phyloP scores from a whole-genome alignment of 2,888 invertebrate genomes.

The Azorinus chamasolen region DNA sequence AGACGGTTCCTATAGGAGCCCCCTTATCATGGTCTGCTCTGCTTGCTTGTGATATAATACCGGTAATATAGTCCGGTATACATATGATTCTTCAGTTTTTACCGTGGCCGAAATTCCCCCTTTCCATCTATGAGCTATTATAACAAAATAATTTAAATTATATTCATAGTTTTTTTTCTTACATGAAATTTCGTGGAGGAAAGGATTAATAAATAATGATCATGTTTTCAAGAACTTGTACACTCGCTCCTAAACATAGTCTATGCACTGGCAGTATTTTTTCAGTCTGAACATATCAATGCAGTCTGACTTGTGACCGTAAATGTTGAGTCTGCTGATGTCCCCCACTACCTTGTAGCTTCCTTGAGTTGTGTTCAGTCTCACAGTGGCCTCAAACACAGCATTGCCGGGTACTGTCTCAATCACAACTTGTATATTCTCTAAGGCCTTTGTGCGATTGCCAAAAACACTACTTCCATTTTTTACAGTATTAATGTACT shows the following conservation, averaged over 20 bases:
- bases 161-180: too few species aligned
- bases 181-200: too few species aligned
- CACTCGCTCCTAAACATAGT: conserved; percentile 15
- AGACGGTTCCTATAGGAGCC: too few species aligned
- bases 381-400: conserved; percentile 93
- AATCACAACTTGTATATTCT: conserved; percentile 89
- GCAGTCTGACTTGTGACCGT: conserved; percentile 86
- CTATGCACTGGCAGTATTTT: conserved; percentile 86
- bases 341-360: conserved; percentile 89
- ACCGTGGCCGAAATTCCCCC: too few species aligned
- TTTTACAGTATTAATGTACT: conserved; percentile 80
- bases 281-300: conserved; percentile 78
- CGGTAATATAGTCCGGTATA: too few species aligned
- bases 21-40: too few species aligned
- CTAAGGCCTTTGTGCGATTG: conserved; percentile 37
- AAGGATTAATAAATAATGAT: too few species aligned
- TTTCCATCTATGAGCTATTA: too few species aligned
- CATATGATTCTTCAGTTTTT: too few species aligned
- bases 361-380: conserved; percentile 86
- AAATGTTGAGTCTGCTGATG: conserved; percentile 86
- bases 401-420: conserved; percentile 90
- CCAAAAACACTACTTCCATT: conserved; percentile 50
- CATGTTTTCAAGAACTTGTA: too few species aligned
- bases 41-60: too few species aligned
- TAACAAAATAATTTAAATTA: too few species aligned